phyloP scores from a whole-genome alignment of 2,797 vertebrate species.

The Orientallactaga sibirica region DNA sequence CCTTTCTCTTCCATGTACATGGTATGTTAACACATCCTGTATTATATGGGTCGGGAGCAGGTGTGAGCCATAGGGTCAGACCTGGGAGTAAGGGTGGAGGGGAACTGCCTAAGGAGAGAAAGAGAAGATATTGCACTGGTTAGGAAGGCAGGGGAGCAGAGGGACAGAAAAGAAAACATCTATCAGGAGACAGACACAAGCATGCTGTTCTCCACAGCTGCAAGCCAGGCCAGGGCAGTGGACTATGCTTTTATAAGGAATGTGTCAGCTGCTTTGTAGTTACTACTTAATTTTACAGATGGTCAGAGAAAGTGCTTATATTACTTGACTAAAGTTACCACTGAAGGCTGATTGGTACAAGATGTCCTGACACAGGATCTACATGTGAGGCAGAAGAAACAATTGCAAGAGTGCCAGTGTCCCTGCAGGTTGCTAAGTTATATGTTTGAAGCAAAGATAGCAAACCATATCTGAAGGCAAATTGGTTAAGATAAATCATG shows the following conservation, averaged over 20 bases:
- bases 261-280: conserved; percentile 76
- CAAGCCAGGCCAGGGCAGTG: conserved; percentile 60
- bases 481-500: conserved; percentile 78
- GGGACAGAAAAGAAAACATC: conserved; percentile 73
- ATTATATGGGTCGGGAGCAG: conserved; percentile 63
- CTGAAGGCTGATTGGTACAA: conserved; percentile 76
- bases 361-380: conserved; percentile 71
- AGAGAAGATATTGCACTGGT: conserved; percentile 2
- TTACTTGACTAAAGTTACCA: conserved; percentile 73
- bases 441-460: conserved; percentile 58
- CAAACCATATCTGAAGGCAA: conserved; percentile 73
- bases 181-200: conserved; percentile 21
- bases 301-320: conserved; percentile 80
- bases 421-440: conserved; percentile 51
- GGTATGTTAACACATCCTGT: conserved; percentile 78
- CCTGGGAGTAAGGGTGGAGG: neutral
- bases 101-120: conserved; percentile 15
- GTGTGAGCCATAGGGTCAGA: conserved; percentile 75
- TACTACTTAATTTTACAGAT: conserved; percentile 78
- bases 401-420: conserved; percentile 33
- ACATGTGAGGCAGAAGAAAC: conserved; percentile 52
- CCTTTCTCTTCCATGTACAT: conserved; percentile 55
- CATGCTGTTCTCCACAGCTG: conserved; percentile 71
- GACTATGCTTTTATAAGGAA: conserved; percentile 70
- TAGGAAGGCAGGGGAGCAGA: conserved; percentile 45